Evolutionary conservation across 2,797 vertebrate genomes (phyloP).

Genomic region (Australoheros facetus): DNA sequence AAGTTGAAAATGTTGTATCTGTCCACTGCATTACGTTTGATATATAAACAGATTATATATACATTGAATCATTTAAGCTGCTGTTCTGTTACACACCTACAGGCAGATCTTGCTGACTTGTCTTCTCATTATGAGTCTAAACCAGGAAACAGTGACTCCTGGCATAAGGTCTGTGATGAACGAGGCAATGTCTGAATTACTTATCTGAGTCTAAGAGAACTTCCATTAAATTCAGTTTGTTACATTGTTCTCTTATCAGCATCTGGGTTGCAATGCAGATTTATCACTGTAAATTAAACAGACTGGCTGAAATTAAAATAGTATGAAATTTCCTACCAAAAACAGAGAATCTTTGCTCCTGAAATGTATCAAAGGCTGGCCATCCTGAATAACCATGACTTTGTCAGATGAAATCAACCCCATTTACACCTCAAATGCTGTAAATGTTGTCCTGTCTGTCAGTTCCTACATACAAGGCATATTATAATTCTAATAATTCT

Average conservation of each 20-base stretch:
- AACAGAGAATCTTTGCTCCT: slow-evolving; percentile 18
- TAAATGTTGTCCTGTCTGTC: background rate
- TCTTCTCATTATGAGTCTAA: background rate
- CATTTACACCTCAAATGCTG: background rate
- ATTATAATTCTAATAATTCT: slow-evolving; percentile 31
- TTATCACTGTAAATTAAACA: slow-evolving; percentile 9
- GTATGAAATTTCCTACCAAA: slow-evolving; percentile 17
- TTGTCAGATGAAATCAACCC: background rate
- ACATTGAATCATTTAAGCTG: background rate
- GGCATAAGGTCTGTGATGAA: background rate
- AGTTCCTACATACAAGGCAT: background rate
- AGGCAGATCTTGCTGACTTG: background rate
- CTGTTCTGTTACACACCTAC: background rate
- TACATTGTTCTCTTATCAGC: slow-evolving; percentile 22
- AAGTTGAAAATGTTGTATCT: background rate
- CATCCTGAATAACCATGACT: slow-evolving; percentile 2
- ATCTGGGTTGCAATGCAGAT: slow-evolving; percentile 9
- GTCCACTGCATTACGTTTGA: background rate
- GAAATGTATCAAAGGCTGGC: background rate
- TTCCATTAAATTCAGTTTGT: slow-evolving; percentile 26
- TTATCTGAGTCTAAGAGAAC: slow-evolving; percentile 2
- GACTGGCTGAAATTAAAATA: slow-evolving; percentile 8
- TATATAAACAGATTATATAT: background rate
- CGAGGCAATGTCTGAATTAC: background rate
- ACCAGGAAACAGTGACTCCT: background rate